A percentile compares a stretch with the other conserved stretches of the same genome.
Conservation (phyloP, 2,888 invertebrate genomes). For the Carcina quercana region DNA sequence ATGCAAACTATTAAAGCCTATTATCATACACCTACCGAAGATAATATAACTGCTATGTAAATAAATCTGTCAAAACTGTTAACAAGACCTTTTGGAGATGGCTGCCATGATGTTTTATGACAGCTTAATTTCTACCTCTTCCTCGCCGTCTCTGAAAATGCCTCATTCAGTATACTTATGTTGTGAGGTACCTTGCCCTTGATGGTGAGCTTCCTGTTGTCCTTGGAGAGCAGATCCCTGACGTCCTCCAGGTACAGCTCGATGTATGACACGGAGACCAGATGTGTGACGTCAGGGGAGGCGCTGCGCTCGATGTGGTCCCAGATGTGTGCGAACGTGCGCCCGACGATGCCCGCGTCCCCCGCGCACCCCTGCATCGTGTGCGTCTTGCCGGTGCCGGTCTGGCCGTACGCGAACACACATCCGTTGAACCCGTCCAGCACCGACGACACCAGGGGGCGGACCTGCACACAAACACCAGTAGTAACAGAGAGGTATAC, state of each 20-base stretch:
- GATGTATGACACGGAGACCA: conserved; percentile 96
- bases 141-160: too few species aligned
- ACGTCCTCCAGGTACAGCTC: conserved; percentile 97
- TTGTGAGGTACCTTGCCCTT: conserved; percentile 62
- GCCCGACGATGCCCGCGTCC: conserved; percentile 91
- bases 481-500: too few species aligned
- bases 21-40: too few species aligned
- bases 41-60: too few species aligned
- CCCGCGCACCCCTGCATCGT: conserved; percentile 83
- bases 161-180: neutral
- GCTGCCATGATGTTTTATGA: too few species aligned
- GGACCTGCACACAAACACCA: too few species aligned
- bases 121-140: too few species aligned
- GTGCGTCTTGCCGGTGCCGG: conserved; percentile 93
- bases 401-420: conserved; percentile 99
- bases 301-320: conserved; percentile 88
- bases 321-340: conserved; percentile 98
- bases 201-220: conserved; percentile 83
- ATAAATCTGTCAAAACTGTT: too few species aligned
- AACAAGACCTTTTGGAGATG: too few species aligned
- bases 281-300: conserved; percentile 93
- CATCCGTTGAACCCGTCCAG: conserved; percentile 99
- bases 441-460: conserved; percentile 95
- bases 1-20: too few species aligned
- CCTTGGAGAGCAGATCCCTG: conserved; percentile 80